These are phyloP conservation scores for Lamellibrachia luymesi DNA, from an alignment of 1,140 invertebrate species.

Conservation along the genomic window DNA sequence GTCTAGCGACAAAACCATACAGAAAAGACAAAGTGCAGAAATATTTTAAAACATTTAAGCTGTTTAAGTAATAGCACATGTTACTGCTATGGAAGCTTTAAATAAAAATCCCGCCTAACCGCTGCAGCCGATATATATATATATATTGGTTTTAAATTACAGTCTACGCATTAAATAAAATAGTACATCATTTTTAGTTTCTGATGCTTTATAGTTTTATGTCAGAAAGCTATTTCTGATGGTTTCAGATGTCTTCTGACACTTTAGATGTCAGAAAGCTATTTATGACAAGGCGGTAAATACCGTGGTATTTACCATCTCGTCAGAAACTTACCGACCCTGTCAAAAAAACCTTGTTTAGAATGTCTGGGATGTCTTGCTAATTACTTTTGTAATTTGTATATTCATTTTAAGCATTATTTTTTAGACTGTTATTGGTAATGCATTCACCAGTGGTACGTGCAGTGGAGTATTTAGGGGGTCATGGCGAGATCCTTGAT, in stretches of 20 bases:
- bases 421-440: neutral
- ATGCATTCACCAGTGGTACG: neutral
- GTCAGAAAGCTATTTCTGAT: no score
- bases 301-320: no score
- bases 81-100: neutral
- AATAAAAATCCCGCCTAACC: neutral
- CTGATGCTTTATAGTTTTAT: no score
- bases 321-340: neutral
- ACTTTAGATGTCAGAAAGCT: neutral
- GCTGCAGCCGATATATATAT: neutral
- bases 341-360: neutral
- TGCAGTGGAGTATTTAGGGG: no score
- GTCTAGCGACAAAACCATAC: conserved; percentile 90
- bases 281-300: neutral
- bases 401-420: neutral
- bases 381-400: neutral
- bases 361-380: neutral
- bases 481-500: no score
- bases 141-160: no score
- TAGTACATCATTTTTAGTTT: no score
- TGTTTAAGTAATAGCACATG: conserved; percentile 64
- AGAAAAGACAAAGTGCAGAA: conserved; percentile 79
- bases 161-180: no score
- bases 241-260: no score
- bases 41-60: conserved; percentile 85